These are phyloP conservation scores for Philopotamus ludificatus DNA, from an alignment of 1,140 invertebrate species.

Conservation along the genomic window DNA sequence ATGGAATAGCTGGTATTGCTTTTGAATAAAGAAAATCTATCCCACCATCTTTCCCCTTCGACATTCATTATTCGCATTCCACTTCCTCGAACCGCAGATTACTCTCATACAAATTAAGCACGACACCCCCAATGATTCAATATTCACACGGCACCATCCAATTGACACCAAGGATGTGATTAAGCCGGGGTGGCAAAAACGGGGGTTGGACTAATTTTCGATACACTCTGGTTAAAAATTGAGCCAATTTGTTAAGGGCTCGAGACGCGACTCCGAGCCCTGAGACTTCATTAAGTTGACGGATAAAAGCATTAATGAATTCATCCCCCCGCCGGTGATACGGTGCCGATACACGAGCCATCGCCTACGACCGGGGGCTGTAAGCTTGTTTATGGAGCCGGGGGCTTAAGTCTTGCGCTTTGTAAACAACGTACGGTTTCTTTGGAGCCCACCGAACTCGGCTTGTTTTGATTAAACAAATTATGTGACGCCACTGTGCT, in stretches of 20 bases:
- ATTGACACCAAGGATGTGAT: too few species aligned
- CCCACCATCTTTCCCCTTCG: too few species aligned
- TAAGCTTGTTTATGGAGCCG: constrained; percentile 20
- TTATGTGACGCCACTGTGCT: background rate
- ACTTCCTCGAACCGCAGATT: too few species aligned
- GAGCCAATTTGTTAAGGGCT: background rate
- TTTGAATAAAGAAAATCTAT: too few species aligned
- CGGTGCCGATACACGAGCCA: background rate
- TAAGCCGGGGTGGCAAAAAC: too few species aligned
- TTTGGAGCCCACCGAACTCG: background rate
- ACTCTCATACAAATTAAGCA: too few species aligned
- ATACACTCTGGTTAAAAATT: background rate
- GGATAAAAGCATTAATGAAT: constrained; percentile 29
- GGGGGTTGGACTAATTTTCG: background rate
- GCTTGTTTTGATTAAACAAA: constrained; percentile 18
- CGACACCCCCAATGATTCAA: too few species aligned
- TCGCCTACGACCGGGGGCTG: constrained; percentile 3
- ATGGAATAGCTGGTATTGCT: too few species aligned
- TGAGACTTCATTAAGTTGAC: constrained; percentile 31
- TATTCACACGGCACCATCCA: too few species aligned
- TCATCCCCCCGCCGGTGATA: background rate
- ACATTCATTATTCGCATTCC: too few species aligned
- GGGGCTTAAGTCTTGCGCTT: constrained; percentile 17
- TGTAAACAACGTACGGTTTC: constrained; percentile 21
- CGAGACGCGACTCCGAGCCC: background rate